Evolutionary conservation across 2,888 invertebrate genomes (phyloP), one percentile per base, ranked within the genome.

Genomic region (Pachydiplax longipennis): DNA sequence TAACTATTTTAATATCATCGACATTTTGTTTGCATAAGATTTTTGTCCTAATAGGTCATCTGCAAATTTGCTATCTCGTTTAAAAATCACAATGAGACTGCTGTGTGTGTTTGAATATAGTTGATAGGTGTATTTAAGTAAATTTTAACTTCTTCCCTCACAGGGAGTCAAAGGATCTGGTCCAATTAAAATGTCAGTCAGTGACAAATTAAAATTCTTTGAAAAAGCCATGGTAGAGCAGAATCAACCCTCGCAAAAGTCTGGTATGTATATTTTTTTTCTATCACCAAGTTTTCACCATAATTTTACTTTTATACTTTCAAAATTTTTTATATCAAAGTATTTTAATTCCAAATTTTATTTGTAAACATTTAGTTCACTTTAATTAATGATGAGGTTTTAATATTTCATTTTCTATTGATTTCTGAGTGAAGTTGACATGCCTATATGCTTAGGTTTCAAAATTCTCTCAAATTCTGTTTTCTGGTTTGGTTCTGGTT

Each of bases 151-250:
- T 80, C 48, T 93, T 90, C 61, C 61, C 40, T 48, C 18, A 25
- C 48, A 90, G 90, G 81, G 48, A 53, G 58, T 80, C 58, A 61
- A 80, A 61, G 90, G 61, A 87, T 40, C 22, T 40, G 96, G 96
- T 94, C 95, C 96, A 93, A 96, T 96, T 93, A 97, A 97, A 95
- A 96, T 98, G 94, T 97, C 97, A 91, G 98, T 99, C 93, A 98
- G 97, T 94, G 98, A 98, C 94, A 98, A 98, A 95, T 98, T 98
- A 94, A 97, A 97, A 93, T 98, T 98, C 95, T 99, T 99, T 94
- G 99, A 99, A 95, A 97, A 97, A 93, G 99, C 99, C 92, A 98
- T 99, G 96, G 98, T 98, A 94, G 98, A 98, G 94, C 97, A 97
- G 94, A 96, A 97, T 92, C 97, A 97, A 94, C 97, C 97, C 92